phyloP scores from a whole-genome alignment of 1,140 invertebrate genomes.

The Apis laboriosa region DNA sequence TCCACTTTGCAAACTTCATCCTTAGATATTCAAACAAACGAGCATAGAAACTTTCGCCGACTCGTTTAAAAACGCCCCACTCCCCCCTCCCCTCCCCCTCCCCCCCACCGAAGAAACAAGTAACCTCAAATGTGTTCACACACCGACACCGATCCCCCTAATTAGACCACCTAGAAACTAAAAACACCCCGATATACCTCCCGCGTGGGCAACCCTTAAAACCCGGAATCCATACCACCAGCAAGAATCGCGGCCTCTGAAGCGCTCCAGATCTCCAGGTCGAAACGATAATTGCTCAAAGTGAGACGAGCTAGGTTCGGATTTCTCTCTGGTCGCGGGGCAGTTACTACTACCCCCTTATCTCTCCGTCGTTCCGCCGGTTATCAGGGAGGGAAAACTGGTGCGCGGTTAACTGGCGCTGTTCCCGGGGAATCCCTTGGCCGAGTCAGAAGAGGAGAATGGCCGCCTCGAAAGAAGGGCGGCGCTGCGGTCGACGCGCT shows the following conservation, averaged over 20 bases:
- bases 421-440: constrained; percentile 21
- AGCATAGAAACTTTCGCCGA: too few species aligned
- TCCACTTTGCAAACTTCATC: too few species aligned
- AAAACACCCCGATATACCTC: not conserved
- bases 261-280: not conserved
- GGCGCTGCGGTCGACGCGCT: not conserved
- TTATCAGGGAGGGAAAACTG: constrained; percentile 52
- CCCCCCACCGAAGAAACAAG: too few species aligned
- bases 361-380: constrained; percentile 35
- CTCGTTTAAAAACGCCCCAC: too few species aligned
- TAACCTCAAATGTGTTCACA: too few species aligned
- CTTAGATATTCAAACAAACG: too few species aligned
- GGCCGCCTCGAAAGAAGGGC: constrained; percentile 44
- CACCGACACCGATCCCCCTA: too few species aligned
- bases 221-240: not conserved
- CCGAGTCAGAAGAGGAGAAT: constrained; percentile 32
- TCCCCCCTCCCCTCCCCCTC: too few species aligned
- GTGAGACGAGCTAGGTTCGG: not conserved
- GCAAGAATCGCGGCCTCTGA: not conserved
- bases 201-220: not conserved
- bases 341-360: constrained; percentile 46
- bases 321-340: constrained; percentile 16
- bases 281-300: constrained; percentile 52
- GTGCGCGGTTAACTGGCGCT: constrained; percentile 28
- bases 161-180: too few species aligned